Evolutionary conservation across 2,797 vertebrate genomes (phyloP).

Genomic region (Chaenodraco wilsoni): DNA sequence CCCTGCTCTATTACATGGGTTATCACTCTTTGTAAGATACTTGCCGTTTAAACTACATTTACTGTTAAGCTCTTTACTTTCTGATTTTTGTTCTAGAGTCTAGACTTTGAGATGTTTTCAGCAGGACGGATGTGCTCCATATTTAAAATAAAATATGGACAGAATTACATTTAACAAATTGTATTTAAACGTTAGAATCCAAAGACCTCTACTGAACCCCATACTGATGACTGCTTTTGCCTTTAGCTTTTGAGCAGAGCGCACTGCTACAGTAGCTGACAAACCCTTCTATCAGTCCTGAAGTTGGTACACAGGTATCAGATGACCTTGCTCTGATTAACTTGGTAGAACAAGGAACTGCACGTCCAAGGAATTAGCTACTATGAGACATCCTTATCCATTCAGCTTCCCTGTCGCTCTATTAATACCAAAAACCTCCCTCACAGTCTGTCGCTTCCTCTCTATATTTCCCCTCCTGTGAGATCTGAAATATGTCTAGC

Average conservation of each 20-base stretch:
- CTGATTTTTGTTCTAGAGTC: constrained; percentile 4
- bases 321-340: constrained; percentile 29
- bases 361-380: background rate
- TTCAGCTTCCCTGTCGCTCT: constrained; percentile 24
- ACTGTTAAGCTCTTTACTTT: background rate
- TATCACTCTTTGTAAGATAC: background rate
- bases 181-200: background rate
- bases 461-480: constrained; percentile 26
- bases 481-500: constrained; percentile 42
- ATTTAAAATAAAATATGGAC: too few species aligned
- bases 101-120: background rate
- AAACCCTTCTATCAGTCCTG: constrained; percentile 11
- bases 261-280: constrained; percentile 8
- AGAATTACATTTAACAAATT: too few species aligned
- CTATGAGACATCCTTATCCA: constrained; percentile 13
- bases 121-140: background rate
- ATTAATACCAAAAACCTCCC: constrained; percentile 24
- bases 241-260: constrained; percentile 40
- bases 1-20: too few species aligned
- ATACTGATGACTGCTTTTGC: constrained; percentile 21
- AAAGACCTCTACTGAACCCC: constrained; percentile 1
- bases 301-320: background rate
- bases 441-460: constrained; percentile 15
- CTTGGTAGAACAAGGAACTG: background rate
- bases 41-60: background rate